These are phyloP conservation scores for Vipera ursinii DNA, from an alignment of 2,797 vertebrate genomes.

Conservation along the genomic window DNA sequence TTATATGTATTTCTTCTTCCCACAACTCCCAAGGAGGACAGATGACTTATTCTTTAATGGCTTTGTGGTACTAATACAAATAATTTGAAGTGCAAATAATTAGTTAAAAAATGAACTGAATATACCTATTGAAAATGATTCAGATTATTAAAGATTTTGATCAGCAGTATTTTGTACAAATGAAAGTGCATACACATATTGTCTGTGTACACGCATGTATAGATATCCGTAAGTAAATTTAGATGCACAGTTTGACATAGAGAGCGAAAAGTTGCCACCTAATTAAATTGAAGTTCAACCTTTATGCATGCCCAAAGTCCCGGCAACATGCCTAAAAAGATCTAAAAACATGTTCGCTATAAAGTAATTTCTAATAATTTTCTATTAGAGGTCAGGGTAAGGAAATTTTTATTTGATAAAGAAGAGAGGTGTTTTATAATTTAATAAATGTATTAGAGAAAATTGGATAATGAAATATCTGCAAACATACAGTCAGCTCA, in stretches of 20 bases:
- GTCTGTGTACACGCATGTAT: not conserved
- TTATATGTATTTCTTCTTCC: not conserved
- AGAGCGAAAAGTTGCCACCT: not conserved
- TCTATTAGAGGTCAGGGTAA: conserved; percentile 1
- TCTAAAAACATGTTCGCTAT: conserved; percentile 17
- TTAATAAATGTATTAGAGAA: not conserved
- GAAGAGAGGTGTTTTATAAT: not conserved
- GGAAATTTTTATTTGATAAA: conserved; percentile 31
- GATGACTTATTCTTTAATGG: not conserved
- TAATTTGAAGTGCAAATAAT: not conserved
- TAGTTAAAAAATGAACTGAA: not conserved
- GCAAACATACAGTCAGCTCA: not conserved
- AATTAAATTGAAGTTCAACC: not conserved
- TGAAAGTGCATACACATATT: not conserved
- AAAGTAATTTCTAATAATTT: conserved; percentile 20
- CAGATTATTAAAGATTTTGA: not conserved
- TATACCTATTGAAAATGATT: not conserved
- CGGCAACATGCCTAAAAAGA: conserved; percentile 18
- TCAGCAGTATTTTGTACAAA: not conserved
- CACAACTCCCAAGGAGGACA: not conserved
- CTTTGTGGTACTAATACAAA: not conserved
- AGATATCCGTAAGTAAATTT: not conserved
- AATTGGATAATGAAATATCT: not conserved
- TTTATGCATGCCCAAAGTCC: conserved; percentile 4
- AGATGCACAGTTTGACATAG: not conserved